These are phyloP conservation scores for Colletes collaris DNA, from an alignment of 2,888 invertebrate genomes.

Conservation along the genomic window DNA sequence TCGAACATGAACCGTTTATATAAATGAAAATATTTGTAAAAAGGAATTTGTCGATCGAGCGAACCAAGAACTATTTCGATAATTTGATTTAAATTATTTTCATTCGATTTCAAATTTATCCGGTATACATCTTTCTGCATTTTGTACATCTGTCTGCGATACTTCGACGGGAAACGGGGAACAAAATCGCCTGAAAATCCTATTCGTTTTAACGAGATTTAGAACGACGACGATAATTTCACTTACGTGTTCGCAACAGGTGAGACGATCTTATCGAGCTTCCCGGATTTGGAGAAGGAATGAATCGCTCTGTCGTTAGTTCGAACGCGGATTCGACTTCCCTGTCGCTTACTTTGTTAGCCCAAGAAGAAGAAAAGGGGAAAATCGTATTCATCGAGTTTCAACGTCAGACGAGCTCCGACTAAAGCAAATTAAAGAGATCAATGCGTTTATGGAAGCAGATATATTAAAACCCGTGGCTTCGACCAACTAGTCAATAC, in stretches of 20 bases:
- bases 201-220: conserved; percentile 33
- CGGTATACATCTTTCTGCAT: not conserved
- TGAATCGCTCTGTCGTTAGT: conserved; percentile 39
- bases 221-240: conserved; percentile 30
- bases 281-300: conserved; percentile 31
- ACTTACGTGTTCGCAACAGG: conserved; percentile 57
- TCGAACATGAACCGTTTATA: too few relatives aligned
- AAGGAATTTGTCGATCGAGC: too few relatives aligned
- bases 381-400: not conserved
- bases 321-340: conserved; percentile 3
- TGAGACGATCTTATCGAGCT: conserved; percentile 48
- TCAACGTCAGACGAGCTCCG: not conserved
- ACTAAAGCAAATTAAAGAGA: not conserved
- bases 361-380: too few relatives aligned
- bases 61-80: too few relatives aligned
- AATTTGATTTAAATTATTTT: too few relatives aligned
- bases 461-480: not conserved
- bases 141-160: too few relatives aligned
- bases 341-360: not conserved
- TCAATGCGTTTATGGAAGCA: not conserved
- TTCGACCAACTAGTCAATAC: not conserved
- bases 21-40: too few relatives aligned
- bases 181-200: conserved; percentile 18
- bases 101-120: not conserved
- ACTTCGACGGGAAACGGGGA: not conserved